phyloP scores from a whole-genome alignment of 2,888 invertebrate species.

The Apomyelois bistriatella region DNA sequence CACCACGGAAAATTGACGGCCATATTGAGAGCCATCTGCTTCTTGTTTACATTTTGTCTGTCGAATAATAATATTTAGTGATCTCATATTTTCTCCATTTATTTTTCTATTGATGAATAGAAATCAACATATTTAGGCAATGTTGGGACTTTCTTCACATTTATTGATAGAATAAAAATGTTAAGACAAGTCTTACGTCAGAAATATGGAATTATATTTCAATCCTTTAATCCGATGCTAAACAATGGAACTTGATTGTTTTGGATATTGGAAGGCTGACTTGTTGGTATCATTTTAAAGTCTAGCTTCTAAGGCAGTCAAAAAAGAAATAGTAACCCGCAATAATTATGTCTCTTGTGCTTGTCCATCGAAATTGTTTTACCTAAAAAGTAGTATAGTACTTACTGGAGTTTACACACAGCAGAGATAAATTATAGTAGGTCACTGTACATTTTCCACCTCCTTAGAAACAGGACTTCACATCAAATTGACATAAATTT shows the following conservation, averaged over 20 bases:
- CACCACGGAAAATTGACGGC: conserved; percentile 43
- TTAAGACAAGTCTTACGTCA: conserved; percentile 30
- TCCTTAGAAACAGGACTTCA: neutral
- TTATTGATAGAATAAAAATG: conserved; percentile 30
- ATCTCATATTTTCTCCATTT: conserved; percentile 67
- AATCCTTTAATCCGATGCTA: conserved; percentile 28
- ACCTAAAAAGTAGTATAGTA: too few species aligned
- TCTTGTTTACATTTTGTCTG: conserved; percentile 73
- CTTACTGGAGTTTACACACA: too few species aligned
- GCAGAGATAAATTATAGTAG: neutral
- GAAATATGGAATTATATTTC: conserved; percentile 22
- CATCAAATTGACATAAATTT: conserved; percentile 2
- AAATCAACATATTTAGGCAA: conserved; percentile 23
- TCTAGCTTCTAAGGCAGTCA: conserved; percentile 21
- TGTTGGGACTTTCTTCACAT: conserved; percentile 28
- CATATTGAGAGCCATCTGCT: conserved; percentile 41
- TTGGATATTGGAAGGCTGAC: conserved; percentile 42
- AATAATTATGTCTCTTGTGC: neutral
- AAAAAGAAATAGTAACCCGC: neutral
- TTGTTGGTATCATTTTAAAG: conserved; percentile 31
- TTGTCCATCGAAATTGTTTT: too few species aligned
- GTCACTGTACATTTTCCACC: neutral
- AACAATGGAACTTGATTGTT: conserved; percentile 31
- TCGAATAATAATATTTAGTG: conserved; percentile 53
- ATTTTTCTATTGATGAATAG: conserved; percentile 40